Base-by-base conservation (phyloP, 2,888 invertebrate genomes). In the Sinelater perroti region DNA sequence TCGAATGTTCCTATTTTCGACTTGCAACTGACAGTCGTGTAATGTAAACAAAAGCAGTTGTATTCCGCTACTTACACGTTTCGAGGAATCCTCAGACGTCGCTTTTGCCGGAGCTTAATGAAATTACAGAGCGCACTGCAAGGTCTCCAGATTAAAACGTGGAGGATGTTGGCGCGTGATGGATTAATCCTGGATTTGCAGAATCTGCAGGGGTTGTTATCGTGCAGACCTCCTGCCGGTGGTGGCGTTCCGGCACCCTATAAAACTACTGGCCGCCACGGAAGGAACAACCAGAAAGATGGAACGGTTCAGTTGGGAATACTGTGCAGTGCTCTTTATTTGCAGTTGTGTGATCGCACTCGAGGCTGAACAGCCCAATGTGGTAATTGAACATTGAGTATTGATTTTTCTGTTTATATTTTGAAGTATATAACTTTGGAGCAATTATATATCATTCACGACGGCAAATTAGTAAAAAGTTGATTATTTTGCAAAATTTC, bases 161-260 rank as follows among this genome's bases (percentile, higher is more conserved):
- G 33, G 31, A 49, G 55, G 53, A 53, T 54, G 53, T 58, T 53
- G 31, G 21, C 50, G 38, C 56, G 56, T 56, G 62, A 56, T 36
- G 47, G 56, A 62, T 62, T 62, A 62, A 64, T 51, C 60, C 61
- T 28, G 63, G 69, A 71, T 71, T 71, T 69, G 53, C 50, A 63
- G 53, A 58, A 57, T 7, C 70, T 45, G 65, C 63, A 62, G 74
- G 74, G 72, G 73, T 70, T 72, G 72, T 73, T 72, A 67, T 73
- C 67, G 67, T 56, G 33, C 50, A 60, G 67, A 67, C 70, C 67
- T 61, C 72, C 72, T 64, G 59, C 60, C 62, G 69, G 49, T 60
- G 35, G 51, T 63, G 63, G 65, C 67, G 67, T 62, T 54, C 40
- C 52, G 46, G 56, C 58, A 58, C 62, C 55, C 54, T 65, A 70